Evolutionary conservation across 1,140 invertebrate genomes (phyloP).

Genomic region (Tetragnatha versicolor): DNA sequence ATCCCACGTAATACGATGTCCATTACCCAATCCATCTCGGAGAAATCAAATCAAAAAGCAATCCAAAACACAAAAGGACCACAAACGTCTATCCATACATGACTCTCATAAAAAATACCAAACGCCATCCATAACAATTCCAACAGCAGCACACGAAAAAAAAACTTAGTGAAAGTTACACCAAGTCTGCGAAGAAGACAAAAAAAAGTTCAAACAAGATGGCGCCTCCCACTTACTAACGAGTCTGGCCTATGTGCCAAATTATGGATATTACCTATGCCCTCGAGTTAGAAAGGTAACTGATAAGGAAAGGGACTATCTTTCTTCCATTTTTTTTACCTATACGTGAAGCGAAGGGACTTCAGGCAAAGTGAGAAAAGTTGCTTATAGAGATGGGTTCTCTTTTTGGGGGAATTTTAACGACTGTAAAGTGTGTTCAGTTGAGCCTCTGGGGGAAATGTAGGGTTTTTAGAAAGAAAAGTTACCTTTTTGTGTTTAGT

Average conservation of each 20-base stretch:
- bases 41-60: too few relatives aligned
- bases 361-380: background rate
- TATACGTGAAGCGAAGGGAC: background rate
- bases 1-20: too few relatives aligned
- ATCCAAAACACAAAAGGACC: too few relatives aligned
- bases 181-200: conserved; percentile 1
- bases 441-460: background rate
- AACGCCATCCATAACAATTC: too few relatives aligned
- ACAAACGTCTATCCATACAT: too few relatives aligned
- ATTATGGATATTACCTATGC: conserved; percentile 44
- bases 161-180: too few relatives aligned
- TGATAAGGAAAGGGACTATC: conserved; percentile 34
- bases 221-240: conserved; percentile 32
- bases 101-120: too few relatives aligned
- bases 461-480: background rate
- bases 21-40: too few relatives aligned
- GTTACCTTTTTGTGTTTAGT: too few relatives aligned
- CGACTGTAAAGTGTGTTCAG: background rate
- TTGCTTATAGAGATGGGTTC: background rate
- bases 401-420: background rate
- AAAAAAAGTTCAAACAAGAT: conserved; percentile 26
- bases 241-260: conserved; percentile 42
- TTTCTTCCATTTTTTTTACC: conserved; percentile 11
- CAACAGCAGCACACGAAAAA: too few relatives aligned
- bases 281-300: conserved; percentile 21